Base-by-base conservation (phyloP, 35 echinoderm and acorn worm species). In the Ophioderma brevispina region DNA sequence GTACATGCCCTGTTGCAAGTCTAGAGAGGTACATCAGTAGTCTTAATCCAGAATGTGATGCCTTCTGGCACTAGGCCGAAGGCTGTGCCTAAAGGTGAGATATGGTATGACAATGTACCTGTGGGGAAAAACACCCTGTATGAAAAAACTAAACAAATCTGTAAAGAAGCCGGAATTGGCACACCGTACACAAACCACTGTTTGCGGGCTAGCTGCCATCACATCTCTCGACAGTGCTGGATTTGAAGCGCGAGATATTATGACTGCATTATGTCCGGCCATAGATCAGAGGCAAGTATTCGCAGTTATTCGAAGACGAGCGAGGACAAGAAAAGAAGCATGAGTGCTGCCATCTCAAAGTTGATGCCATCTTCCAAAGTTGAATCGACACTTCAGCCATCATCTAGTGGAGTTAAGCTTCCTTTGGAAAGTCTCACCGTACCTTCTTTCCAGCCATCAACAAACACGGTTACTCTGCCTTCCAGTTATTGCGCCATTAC, bases 161-260 rank as follows among this genome's bases (percentile, higher is more conserved):
- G 38, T 13, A 3, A 35, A 35, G n/a, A 80, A 0, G 78, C 43
- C 50, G 41, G 32, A 36, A 55, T 42, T 42, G 15, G n/a, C 39
- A 30, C 33, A 36, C 18, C 18, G 0, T 89, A 80, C 31, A 81
- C 87, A 5, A 89, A 89, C 49, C 89, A 84, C 37, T 91, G 81
- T 28, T 39, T 91, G 0, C 79, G 92, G 39, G 86, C 92, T n/a
- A 34, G 89, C 92, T 2, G 50, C 52, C 30, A 81, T 94, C 33
- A 84, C 85, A 31, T 50, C 64, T 25, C 59, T 89, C n/a, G 86
- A 89, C 76, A 30, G 19, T 43, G 79, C 86, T 30, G 86, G 92
- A 33, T 94, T 82, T 83, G 59, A 81, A 42, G 50, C 92, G 0
- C 33, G 92, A 21, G 49, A 94, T 86, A 94, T 84, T 31, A 88